Evolutionary conservation across 2,888 invertebrate genomes (phyloP), one percentile per base, ranked within the genome.

Genomic region (Sepioteuthis lessoniana): DNA sequence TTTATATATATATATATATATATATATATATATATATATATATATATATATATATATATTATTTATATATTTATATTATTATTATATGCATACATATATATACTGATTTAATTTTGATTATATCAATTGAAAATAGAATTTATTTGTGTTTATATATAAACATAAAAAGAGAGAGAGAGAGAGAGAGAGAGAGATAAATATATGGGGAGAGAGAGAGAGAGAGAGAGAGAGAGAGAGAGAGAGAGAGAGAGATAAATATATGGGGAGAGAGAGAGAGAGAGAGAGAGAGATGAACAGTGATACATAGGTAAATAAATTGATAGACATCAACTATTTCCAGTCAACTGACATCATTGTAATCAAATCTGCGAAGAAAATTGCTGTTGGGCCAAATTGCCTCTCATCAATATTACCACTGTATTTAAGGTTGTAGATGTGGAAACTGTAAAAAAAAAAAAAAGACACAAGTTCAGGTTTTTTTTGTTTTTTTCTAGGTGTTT

Each of bases 371-470:
- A n/a, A 3, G 0, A 76, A 76, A 76, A 76, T 76, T 76, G n/a
- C n/a, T 76, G 76, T n/a, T 76, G 76, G n/a, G n/a, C n/a, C 35
- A 76, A 76, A 76, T 76, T 76, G 76, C 76, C n/a, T 76, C n/a
- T 35, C n/a, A 76, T 76, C 35, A 76, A 76, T 76, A 76, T 76
- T 16, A 76, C 16, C 60, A 31, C 10, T 76, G n/a, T 10, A 76
- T 76, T 76, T 76, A n/a, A 16, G 76, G n/a, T 76, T 76, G 16
- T 13, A 76, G 76, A 76, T n/a, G n/a, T n/a, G n/a, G n/a, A n/a
- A 76, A n/a, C 1, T 10, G 13, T n/a, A 76, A 8, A 50, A 50
- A 50, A 55, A 76, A 76, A 50, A 50, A 55, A 76, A 76, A 76
- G 10, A 76, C 35, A n/a, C 13, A n/a, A 76, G 13, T 76, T 16